phyloP scores from a whole-genome alignment of 2,113 vertebrate genomes.

The Equus quagga region DNA sequence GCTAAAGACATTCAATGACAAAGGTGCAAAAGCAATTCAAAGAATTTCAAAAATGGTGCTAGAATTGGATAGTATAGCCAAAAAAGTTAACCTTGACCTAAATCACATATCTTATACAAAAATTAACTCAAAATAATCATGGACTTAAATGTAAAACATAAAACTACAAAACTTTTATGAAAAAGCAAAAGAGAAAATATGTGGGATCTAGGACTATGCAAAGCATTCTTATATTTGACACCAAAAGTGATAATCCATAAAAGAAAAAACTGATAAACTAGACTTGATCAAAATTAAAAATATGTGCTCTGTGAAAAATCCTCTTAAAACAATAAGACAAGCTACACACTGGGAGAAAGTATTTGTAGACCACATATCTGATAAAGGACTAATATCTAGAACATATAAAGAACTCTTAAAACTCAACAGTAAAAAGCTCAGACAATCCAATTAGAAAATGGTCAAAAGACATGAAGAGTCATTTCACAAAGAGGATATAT shows the following conservation, averaged over 20 bases:
- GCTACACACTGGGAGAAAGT: not conserved
- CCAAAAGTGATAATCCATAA: not conserved
- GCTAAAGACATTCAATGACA: not conserved
- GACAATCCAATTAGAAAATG: not conserved
- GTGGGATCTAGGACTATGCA: too few species aligned
- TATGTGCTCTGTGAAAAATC: not conserved
- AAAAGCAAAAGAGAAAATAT: too few species aligned
- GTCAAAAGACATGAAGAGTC: too few species aligned
- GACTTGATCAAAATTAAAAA: not conserved
- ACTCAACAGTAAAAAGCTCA: not conserved
- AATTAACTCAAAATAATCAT: not conserved
- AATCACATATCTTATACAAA: not conserved
- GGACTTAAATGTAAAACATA: too few species aligned
- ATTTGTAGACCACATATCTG: not conserved
- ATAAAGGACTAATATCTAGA: not conserved
- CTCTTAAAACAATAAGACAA: not conserved
- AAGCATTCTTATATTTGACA: not conserved
- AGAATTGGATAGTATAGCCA: not conserved
- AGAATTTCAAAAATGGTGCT: not conserved
- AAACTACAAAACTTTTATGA: too few species aligned
- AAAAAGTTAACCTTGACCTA: not conserved
- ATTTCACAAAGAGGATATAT: too few species aligned
- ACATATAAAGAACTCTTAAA: not conserved
- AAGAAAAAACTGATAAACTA: not conserved
- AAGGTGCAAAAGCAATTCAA: not conserved